These are phyloP conservation scores for Tricholauxania praeusta DNA, from an alignment of 2,888 invertebrate species.

Conservation along the genomic window DNA sequence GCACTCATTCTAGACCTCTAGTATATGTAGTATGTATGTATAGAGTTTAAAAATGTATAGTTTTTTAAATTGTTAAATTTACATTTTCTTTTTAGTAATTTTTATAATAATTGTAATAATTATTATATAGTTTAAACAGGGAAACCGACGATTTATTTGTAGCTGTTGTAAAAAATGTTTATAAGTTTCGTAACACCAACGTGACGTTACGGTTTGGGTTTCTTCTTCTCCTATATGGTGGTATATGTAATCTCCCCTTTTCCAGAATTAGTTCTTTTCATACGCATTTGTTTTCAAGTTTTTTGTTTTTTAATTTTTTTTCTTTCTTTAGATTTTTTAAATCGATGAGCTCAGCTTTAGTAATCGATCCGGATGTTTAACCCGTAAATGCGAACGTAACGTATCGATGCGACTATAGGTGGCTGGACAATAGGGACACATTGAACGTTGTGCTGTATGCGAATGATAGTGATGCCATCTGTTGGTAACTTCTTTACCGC, in stretches of 20 bases:
- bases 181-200: not conserved
- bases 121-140: not conserved
- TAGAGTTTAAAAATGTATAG: not conserved
- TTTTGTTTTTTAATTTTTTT: not conserved
- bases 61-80: not conserved
- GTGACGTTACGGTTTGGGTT: conserved; percentile 1
- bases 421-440: conserved; percentile 87
- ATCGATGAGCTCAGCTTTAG: conserved; percentile 65
- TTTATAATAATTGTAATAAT: not conserved
- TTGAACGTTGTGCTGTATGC: conserved; percentile 83
- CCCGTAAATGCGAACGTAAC: conserved; percentile 82
- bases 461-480: conserved; percentile 91
- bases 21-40: too few species aligned
- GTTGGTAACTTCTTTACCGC: conserved; percentile 88
- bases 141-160: conserved; percentile 19
- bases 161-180: not conserved
- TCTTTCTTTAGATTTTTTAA: conserved; percentile 50
- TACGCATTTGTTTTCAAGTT: not conserved
- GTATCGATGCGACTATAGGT: conserved; percentile 91
- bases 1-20: too few species aligned
- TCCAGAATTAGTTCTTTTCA: conserved; percentile 14
- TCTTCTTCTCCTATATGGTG: not conserved
- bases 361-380: conserved; percentile 75
- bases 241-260: not conserved
- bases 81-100: not conserved